phyloP scores from a whole-genome alignment of 2,888 invertebrate species.

The Zeuzera pyrina region DNA sequence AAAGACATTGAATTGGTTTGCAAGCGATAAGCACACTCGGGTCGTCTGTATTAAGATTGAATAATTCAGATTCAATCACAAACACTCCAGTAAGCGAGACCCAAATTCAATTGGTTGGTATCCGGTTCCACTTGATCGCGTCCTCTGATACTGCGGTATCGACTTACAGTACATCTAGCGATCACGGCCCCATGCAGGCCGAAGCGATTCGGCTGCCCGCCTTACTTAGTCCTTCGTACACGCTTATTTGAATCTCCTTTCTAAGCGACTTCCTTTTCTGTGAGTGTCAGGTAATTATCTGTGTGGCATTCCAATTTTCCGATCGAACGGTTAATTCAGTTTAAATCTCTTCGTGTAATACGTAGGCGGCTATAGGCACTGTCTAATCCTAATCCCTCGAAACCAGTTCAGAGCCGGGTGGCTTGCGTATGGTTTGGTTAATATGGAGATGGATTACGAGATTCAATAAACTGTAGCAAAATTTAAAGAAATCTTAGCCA shows the following conservation, averaged over 20 bases:
- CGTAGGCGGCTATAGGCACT: slow-evolving; percentile 54
- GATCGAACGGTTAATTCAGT: slow-evolving; percentile 72
- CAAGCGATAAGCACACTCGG: neutral
- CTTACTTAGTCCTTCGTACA: slow-evolving; percentile 52
- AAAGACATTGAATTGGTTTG: too few species aligned
- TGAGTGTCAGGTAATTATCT: slow-evolving; percentile 74
- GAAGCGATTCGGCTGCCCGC: slow-evolving; percentile 30
- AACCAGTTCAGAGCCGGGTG: slow-evolving; percentile 37
- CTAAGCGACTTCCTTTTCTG: slow-evolving; percentile 69
- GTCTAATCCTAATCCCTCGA: slow-evolving; percentile 61
- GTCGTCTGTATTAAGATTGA: neutral
- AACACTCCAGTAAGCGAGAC: slow-evolving; percentile 25
- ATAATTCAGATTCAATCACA: slow-evolving; percentile 21
- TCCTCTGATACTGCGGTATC: slow-evolving; percentile 31
- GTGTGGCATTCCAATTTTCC: slow-evolving; percentile 74
- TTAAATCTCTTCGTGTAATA: slow-evolving; percentile 71
- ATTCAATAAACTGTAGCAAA: too few species aligned
- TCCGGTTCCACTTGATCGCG: slow-evolving; percentile 45
- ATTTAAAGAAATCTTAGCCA: too few species aligned
- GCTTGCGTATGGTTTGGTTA: slow-evolving; percentile 18
- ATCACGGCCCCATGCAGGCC: slow-evolving; percentile 28
- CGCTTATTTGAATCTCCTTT: slow-evolving; percentile 69
- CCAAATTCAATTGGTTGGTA: slow-evolving; percentile 46
- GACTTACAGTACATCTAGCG: slow-evolving; percentile 39
- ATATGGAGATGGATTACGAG: slow-evolving; percentile 30